phyloP scores from a whole-genome alignment of 2,113 vertebrate species.

The Myrmecobius fasciatus region DNA sequence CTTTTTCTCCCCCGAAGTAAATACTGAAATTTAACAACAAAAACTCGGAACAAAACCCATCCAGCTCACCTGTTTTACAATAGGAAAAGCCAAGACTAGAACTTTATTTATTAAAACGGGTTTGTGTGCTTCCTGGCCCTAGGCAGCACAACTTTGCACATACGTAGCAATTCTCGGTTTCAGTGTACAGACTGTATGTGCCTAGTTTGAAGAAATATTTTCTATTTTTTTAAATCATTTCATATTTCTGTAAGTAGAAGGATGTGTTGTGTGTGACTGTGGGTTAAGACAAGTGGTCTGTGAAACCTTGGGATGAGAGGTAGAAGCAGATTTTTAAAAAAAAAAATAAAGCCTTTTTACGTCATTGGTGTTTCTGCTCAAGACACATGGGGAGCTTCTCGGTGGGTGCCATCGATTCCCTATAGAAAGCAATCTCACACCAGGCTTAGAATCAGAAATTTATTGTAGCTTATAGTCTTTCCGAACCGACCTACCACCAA shows the following conservation, averaged over 20 bases:
- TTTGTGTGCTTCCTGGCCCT: constrained; percentile 63
- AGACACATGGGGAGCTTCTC: neutral
- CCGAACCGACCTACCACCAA: constrained; percentile 88
- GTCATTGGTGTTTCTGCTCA: constrained; percentile 16
- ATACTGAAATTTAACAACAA: neutral
- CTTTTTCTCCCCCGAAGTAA: neutral
- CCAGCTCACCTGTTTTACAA: neutral
- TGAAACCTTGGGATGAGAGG: constrained; percentile 17
- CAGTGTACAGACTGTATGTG: constrained; percentile 68
- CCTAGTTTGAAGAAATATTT: constrained; percentile 59
- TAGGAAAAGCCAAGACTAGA: neutral
- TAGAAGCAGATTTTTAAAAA: constrained; percentile 24
- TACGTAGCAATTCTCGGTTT: neutral
- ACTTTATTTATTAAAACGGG: constrained; percentile 80
- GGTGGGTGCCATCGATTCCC: neutral
- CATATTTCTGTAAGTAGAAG: constrained; percentile 62
- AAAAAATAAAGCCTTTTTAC: constrained; percentile 64
- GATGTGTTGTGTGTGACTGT: neutral
- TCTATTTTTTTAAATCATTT: constrained; percentile 78
- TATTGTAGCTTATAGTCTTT: constrained; percentile 88
- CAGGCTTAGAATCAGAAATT: constrained; percentile 86
- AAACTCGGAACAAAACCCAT: neutral
- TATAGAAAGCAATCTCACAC: neutral
- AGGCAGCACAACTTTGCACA: neutral
- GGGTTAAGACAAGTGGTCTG: constrained; percentile 41